Conservation (phyloP, 2,113 vertebrate species). For the Ardeotis arabs region DNA sequence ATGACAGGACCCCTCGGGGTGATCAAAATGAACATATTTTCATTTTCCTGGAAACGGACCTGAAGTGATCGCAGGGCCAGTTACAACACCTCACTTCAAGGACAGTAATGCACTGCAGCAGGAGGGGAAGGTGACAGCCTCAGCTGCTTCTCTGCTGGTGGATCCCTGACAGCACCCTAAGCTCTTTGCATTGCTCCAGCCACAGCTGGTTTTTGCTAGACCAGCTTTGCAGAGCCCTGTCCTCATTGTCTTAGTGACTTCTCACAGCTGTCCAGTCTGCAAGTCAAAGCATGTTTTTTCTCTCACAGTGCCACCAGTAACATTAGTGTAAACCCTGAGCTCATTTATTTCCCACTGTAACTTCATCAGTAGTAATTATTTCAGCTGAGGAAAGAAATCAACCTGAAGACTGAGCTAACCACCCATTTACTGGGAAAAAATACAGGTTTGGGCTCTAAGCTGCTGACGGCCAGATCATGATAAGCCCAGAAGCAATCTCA, state of each 20-base stretch:
- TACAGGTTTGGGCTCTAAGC: background rate
- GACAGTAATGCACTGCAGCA: background rate
- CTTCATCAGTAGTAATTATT: background rate
- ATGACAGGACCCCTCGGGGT: background rate
- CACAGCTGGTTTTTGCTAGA: background rate
- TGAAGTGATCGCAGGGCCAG: background rate
- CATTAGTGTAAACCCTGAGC: background rate
- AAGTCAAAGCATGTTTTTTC: background rate
- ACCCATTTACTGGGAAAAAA: background rate
- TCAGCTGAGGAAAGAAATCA: background rate
- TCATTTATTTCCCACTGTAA: background rate
- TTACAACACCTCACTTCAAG: background rate
- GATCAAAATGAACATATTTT: background rate
- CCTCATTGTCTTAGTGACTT: background rate
- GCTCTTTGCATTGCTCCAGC: background rate
- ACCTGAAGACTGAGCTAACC: background rate
- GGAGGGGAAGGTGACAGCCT: background rate
- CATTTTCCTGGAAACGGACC: background rate
- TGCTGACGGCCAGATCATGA: rapidly evolving
- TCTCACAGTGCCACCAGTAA: background rate
- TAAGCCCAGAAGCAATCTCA: background rate
- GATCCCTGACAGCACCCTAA: background rate
- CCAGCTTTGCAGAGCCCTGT: background rate
- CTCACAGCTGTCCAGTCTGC: background rate
- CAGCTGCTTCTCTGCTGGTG: background rate